Evolutionary conservation across 2,113 vertebrate species (phyloP).

Genomic region (Rhinoptilus africanus): DNA sequence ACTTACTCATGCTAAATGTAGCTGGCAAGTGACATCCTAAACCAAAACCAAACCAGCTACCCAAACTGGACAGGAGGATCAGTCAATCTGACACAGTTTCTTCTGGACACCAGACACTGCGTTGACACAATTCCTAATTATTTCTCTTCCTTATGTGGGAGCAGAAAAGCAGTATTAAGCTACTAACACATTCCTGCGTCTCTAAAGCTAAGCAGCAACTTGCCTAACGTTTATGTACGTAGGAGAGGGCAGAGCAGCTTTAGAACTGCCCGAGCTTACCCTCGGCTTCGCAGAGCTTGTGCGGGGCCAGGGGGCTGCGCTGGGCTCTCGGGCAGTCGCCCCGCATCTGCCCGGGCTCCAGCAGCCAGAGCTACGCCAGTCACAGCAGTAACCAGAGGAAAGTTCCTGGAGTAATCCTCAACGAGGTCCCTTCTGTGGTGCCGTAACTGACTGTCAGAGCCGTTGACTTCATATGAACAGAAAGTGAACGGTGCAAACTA

Average conservation of each 20-base stretch:
- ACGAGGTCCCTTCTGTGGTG: neutral
- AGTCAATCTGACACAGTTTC: neutral
- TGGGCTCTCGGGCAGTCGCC: neutral
- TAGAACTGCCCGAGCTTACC: neutral
- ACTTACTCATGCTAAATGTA: neutral
- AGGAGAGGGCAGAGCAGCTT: neutral
- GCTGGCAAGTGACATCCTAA: neutral
- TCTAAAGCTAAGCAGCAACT: neutral
- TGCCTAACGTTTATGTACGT: fast-evolving
- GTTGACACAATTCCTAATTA: neutral
- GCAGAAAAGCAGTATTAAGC: neutral
- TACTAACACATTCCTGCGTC: neutral
- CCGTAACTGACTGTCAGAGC: neutral
- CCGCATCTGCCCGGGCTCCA: neutral
- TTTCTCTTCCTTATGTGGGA: neutral
- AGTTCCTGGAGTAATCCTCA: neutral
- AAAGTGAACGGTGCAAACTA: fast-evolving
- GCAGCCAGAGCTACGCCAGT: neutral
- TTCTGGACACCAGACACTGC: neutral
- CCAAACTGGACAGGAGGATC: neutral
- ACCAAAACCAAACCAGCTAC: neutral
- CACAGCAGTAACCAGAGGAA: neutral
- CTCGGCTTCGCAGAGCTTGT: neutral
- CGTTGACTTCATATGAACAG: neutral
- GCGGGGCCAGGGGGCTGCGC: fast-evolving